Conservation (phyloP, 2,888 invertebrate genomes). For the Meloe dianella region DNA sequence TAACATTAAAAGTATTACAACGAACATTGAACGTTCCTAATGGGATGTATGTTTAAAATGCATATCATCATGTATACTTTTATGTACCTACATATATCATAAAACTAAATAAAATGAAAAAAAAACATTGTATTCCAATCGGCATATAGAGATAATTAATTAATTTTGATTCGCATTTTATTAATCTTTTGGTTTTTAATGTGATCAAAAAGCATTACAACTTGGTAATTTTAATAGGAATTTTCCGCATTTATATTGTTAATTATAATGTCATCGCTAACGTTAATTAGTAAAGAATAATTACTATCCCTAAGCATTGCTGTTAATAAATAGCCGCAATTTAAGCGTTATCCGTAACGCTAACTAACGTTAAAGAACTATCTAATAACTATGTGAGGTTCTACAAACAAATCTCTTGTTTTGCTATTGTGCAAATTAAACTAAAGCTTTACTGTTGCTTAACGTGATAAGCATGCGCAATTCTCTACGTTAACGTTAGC, state of each 20-base stretch:
- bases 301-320: no score
- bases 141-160: background rate
- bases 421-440: no score
- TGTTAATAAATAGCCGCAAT: no score
- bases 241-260: background rate
- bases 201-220: background rate
- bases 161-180: background rate
- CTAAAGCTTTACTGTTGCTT: no score
- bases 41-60: conserved; percentile 1
- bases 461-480: no score
- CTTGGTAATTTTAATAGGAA: background rate
- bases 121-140: background rate
- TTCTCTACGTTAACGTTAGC: no score
- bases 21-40: conserved; percentile 42
- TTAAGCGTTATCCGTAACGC: no score
- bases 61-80: background rate
- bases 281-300: background rate
- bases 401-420: no score
- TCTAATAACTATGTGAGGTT: no score
- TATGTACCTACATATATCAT: no score
- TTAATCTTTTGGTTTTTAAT: background rate
- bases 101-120: no score
- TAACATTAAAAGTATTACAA: conserved; percentile 48
- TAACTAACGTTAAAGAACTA: no score
- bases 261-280: background rate